These are phyloP conservation scores for Decapterus maruadsi DNA, from an alignment of 2,797 vertebrate species.

Conservation along the genomic window DNA sequence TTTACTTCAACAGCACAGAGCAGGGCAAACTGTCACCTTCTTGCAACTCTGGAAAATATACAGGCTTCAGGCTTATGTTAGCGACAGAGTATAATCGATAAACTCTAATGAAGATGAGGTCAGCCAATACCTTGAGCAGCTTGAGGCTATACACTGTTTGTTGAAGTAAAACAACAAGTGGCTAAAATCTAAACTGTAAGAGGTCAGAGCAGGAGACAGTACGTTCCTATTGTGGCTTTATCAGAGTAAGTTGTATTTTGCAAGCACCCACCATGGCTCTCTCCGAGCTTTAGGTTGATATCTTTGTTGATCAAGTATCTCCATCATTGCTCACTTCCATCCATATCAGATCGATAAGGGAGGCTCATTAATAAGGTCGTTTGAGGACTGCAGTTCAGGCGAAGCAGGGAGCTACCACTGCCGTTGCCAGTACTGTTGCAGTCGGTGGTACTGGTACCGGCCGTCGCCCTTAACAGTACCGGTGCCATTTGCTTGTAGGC, in stretches of 20 bases:
- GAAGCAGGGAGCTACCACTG: neutral
- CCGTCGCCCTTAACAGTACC: too few species aligned
- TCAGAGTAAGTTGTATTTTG: neutral
- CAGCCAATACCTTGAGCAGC: neutral
- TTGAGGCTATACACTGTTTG: neutral
- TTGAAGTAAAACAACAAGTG: neutral
- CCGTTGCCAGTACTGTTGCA: too few species aligned
- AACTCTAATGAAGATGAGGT: neutral
- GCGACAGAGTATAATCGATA: neutral
- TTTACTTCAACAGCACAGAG: neutral
- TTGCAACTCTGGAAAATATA: neutral
- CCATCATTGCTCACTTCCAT: too few species aligned
- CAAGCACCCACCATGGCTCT: neutral
- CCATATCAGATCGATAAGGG: too few species aligned
- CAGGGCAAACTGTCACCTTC: neutral
- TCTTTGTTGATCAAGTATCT: too few species aligned
- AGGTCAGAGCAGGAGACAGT: neutral
- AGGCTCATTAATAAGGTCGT: too few species aligned
- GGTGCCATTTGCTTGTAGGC: too few species aligned
- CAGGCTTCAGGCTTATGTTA: neutral
- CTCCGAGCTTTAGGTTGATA: neutral
- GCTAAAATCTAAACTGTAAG: neutral
- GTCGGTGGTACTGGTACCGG: too few species aligned
- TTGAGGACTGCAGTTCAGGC: too few species aligned
- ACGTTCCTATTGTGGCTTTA: neutral